These are phyloP conservation scores for Athene noctua DNA, from an alignment of 2,113 vertebrate genomes.

Conservation along the genomic window DNA sequence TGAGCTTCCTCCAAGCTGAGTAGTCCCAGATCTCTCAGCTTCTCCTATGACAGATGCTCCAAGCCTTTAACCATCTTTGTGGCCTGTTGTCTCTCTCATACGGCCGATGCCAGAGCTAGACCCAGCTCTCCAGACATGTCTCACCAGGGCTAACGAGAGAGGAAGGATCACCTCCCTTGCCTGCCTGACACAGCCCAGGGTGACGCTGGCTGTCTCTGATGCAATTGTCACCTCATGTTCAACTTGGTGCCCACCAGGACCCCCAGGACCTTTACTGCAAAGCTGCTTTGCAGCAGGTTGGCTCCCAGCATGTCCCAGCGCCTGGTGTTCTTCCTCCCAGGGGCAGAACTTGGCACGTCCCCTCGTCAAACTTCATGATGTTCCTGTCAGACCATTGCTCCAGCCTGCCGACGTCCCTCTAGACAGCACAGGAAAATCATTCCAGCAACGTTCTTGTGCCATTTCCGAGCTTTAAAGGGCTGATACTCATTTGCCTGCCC, in stretches of 20 bases:
- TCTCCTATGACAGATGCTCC: background rate
- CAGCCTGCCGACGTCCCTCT: background rate
- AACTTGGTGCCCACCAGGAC: background rate
- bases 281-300: rapidly evolving
- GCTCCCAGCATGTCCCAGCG: too few relatives aligned
- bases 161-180: background rate
- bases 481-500: background rate
- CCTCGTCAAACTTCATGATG: background rate
- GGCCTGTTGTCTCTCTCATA: background rate
- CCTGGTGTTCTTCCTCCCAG: background rate
- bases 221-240: background rate
- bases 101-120: background rate
- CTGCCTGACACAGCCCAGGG: background rate
- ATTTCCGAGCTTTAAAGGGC: background rate
- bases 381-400: background rate
- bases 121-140: background rate
- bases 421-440: background rate
- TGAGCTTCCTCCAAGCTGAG: background rate
- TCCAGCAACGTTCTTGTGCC: background rate
- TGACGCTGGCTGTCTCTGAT: background rate
- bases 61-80: background rate
- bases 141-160: background rate
- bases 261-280: background rate
- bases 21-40: background rate
- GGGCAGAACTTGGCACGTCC: background rate